Percentiles rank a stretch among this genome's conserved stretches.
These are phyloP conservation scores for Synanthedon vespiformis DNA, from an alignment of 2,888 invertebrate genomes.

Conservation along the genomic window DNA sequence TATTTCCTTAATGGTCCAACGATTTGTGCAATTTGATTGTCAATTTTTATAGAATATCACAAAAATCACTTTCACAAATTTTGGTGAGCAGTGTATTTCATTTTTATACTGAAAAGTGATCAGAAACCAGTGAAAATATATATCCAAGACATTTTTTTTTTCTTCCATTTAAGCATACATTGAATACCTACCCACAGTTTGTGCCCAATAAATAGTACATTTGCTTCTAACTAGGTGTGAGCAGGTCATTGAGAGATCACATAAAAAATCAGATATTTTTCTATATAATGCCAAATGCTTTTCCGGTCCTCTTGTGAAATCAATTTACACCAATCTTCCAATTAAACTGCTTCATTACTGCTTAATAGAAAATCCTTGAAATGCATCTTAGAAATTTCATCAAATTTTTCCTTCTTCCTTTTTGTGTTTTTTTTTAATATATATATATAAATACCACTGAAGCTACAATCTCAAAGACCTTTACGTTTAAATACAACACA, in stretches of 20 bases:
- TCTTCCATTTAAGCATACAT: slow-evolving; percentile 17
- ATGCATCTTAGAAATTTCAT: no score
- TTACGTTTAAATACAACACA: slow-evolving; percentile 10
- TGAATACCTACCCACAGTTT: slow-evolving; percentile 28
- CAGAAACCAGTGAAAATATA: slow-evolving; percentile 55
- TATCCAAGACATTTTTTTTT: slow-evolving; percentile 22
- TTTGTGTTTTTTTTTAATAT: slow-evolving; percentile 1
- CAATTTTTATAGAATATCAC: slow-evolving; percentile 21
- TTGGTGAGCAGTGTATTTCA: slow-evolving; percentile 41
- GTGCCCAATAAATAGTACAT: no score
- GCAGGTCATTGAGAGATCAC: no score
- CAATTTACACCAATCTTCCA: background rate
- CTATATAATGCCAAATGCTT: slow-evolving; percentile 17
- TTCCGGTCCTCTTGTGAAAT: slow-evolving; percentile 3
- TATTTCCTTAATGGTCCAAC: slow-evolving; percentile 19
- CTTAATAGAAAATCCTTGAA: no score
- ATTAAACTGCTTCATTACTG: no score
- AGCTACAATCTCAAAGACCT: slow-evolving; percentile 33
- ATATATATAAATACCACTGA: slow-evolving; percentile 32
- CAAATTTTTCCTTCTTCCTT: background rate
- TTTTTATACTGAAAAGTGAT: slow-evolving; percentile 62
- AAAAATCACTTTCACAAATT: slow-evolving; percentile 41
- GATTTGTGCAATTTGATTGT: slow-evolving; percentile 14
- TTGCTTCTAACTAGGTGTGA: no score
- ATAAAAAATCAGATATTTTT: no score